phyloP scores from a whole-genome alignment of 2,113 vertebrate species.

The Empidonax alnorum region DNA sequence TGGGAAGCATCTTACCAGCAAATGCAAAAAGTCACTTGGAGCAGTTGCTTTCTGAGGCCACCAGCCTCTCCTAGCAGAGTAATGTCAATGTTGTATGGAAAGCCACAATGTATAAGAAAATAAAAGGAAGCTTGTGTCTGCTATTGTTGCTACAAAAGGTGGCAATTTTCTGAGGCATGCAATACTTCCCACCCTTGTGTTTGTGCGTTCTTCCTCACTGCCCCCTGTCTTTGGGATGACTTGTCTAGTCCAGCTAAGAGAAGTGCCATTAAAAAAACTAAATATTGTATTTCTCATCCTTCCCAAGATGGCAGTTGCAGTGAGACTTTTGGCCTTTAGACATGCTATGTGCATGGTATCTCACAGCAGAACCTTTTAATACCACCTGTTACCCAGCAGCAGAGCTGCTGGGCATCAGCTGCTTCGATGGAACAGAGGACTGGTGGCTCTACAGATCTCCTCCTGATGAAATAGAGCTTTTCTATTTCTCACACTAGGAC shows the following conservation, averaged over 20 bases:
- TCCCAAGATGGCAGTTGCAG: not conserved
- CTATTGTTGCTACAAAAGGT: not conserved
- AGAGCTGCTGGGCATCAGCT: not conserved
- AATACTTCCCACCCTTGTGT: not conserved
- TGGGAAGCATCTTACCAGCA: not conserved
- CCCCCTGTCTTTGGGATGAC: not conserved
- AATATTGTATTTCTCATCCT: not conserved
- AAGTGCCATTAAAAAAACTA: not conserved
- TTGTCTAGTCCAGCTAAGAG: not conserved
- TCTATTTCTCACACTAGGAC: not conserved
- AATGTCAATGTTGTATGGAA: not conserved
- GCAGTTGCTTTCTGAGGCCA: not conserved
- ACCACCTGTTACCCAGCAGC: rapidly evolving
- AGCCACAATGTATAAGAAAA: not conserved
- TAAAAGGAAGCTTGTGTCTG: not conserved
- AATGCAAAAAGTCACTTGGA: not conserved
- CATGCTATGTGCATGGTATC: rapidly evolving
- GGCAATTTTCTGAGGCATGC: not conserved
- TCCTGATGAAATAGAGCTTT: rapidly evolving
- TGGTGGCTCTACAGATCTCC: not conserved
- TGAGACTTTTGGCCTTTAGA: not conserved
- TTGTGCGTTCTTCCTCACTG: not conserved
- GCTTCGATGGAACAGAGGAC: not conserved
- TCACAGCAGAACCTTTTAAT: not conserved
- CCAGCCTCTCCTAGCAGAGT: not conserved